Evolutionary conservation across 2,113 vertebrate genomes (phyloP).

Genomic region (Hiodon tergisus): DNA sequence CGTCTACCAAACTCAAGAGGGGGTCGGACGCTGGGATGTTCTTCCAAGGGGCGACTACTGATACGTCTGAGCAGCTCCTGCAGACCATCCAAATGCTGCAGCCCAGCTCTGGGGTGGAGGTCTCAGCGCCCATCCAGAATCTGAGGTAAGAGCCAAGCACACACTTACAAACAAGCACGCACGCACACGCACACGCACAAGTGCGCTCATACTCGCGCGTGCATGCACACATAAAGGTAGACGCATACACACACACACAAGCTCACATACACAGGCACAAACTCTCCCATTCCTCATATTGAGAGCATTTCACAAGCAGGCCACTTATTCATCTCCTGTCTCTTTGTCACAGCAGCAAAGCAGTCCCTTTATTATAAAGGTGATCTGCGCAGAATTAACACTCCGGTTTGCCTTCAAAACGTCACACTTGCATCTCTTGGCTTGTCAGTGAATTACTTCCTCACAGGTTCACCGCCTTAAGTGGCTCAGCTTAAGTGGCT

Average conservation of each 20-base stretch:
- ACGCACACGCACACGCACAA: background rate
- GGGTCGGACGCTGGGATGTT: constrained; percentile 50
- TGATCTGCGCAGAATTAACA: constrained; percentile 1
- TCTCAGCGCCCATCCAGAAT: constrained; percentile 49
- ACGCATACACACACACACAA: background rate
- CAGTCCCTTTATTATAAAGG: background rate
- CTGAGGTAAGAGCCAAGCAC: constrained; percentile 50
- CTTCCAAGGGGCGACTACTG: constrained; percentile 44
- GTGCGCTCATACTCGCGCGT: background rate
- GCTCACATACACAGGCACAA: background rate
- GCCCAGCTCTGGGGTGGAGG: constrained; percentile 43
- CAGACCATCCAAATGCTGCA: constrained; percentile 62
- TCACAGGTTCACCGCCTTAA: constrained; percentile 16
- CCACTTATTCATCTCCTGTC: background rate
- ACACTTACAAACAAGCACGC: background rate
- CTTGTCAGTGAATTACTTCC: constrained; percentile 1
- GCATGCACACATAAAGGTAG: background rate
- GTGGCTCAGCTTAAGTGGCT: constrained; percentile 5
- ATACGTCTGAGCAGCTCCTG: constrained; percentile 51
- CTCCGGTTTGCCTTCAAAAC: background rate
- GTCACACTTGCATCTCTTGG: constrained; percentile 2
- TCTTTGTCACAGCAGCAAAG: background rate
- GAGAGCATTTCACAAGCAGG: constrained; percentile 2
- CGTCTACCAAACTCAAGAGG: constrained; percentile 42
- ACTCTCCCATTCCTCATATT: background rate